phyloP scores from a whole-genome alignment of 2,113 vertebrate genomes.

The Bubo blakistoni region DNA sequence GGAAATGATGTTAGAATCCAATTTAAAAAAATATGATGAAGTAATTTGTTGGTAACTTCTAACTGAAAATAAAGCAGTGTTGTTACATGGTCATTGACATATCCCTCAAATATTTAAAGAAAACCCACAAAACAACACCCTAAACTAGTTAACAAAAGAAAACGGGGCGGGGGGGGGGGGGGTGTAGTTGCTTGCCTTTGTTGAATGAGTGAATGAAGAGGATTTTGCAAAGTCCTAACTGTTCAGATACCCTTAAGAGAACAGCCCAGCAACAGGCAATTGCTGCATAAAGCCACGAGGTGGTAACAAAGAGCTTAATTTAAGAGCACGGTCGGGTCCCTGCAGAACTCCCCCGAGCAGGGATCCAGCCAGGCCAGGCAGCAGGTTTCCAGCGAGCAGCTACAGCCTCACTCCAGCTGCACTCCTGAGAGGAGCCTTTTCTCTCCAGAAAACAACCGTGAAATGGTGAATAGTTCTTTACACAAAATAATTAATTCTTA shows the following conservation, averaged over 20 bases:
- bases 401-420: background rate
- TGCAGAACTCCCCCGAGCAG: background rate
- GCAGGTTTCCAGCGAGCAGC: background rate
- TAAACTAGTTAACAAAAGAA: background rate
- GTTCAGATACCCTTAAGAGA: background rate
- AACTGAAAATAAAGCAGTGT: background rate
- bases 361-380: background rate
- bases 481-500: background rate
- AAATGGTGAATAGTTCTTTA: background rate
- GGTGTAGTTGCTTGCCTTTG: background rate
- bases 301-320: conserved; percentile 47
- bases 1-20: background rate
- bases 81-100: background rate
- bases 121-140: background rate
- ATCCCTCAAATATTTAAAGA: background rate
- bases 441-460: background rate
- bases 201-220: background rate
- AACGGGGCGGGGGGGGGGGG: too few species aligned
- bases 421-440: background rate
- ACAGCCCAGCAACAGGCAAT: background rate
- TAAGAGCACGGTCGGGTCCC: background rate
- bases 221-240: background rate
- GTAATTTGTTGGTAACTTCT: background rate
- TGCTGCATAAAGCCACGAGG: conserved; percentile 37
- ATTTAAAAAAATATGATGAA: background rate